Percentiles rank a stretch among this genome's conserved stretches.
These are phyloP conservation scores for Tachystola acroxantha DNA, from an alignment of 2,888 invertebrate species.

Conservation along the genomic window DNA sequence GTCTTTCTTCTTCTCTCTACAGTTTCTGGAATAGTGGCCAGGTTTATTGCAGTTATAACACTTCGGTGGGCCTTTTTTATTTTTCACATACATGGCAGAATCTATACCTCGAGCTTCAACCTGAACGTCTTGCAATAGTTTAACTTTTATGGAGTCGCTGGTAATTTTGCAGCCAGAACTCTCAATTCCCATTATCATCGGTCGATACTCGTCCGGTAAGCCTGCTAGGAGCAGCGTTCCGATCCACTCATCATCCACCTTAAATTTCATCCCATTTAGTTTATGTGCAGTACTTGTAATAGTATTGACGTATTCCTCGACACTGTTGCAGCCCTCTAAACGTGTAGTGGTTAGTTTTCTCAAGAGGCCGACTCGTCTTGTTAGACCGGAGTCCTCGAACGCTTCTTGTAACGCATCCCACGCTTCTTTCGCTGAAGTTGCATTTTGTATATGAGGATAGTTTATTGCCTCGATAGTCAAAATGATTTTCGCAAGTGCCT, in stretches of 20 bases:
- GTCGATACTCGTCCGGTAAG: not conserved
- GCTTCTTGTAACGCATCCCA: not conserved
- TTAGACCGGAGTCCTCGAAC: not conserved
- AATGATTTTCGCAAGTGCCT: not conserved
- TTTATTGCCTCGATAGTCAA: not conserved
- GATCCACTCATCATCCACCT: not conserved
- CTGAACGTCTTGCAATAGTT: too few relatives aligned
- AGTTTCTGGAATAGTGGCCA: too few relatives aligned
- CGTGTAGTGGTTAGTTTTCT: not conserved
- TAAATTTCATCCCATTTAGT: not conserved
- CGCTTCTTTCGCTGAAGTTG: not conserved
- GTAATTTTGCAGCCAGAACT: too few relatives aligned
- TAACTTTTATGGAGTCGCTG: too few relatives aligned
- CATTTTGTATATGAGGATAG: not conserved
- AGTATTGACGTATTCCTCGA: not conserved
- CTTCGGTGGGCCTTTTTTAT: too few relatives aligned
- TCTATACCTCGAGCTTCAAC: too few relatives aligned
- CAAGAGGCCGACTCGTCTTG: not conserved
- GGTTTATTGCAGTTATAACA: too few relatives aligned
- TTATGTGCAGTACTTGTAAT: not conserved
- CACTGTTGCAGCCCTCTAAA: not conserved
- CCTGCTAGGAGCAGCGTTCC: not conserved
- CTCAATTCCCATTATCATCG: too few relatives aligned
- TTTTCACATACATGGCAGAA: too few relatives aligned
- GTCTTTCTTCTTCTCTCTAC: too few relatives aligned